These are phyloP conservation scores for Eutrigla gurnardus DNA, from an alignment of 2,797 vertebrate genomes.

Conservation along the genomic window DNA sequence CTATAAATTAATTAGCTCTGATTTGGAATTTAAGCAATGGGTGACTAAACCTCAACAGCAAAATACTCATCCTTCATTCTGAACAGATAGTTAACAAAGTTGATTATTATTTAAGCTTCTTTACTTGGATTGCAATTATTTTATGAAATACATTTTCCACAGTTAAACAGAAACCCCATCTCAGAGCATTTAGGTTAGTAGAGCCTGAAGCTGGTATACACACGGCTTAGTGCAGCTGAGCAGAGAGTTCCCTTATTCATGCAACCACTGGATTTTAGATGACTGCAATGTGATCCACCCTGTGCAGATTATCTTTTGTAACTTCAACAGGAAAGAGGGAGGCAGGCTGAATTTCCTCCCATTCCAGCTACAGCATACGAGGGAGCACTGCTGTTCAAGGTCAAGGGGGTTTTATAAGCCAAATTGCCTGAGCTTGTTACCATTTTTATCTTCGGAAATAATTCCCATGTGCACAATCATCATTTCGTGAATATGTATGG, in stretches of 20 bases:
- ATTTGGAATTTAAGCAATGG: background rate
- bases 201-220: slow-evolving; percentile 41
- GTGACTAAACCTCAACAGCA: background rate
- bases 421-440: slow-evolving; percentile 1
- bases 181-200: slow-evolving; percentile 7
- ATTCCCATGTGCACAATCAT: slow-evolving; percentile 6
- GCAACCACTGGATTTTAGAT: slow-evolving; percentile 48
- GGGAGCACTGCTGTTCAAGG: slow-evolving; percentile 26
- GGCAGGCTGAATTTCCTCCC: slow-evolving; percentile 44
- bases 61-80: slow-evolving; percentile 1
- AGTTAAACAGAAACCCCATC: slow-evolving; percentile 19
- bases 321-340: slow-evolving; percentile 50
- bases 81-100: background rate
- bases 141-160: slow-evolving; percentile 9
- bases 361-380: slow-evolving; percentile 21
- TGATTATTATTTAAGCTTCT: background rate
- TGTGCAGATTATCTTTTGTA: slow-evolving; percentile 56
- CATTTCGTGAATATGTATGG: slow-evolving; percentile 11
- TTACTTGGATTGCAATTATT: background rate
- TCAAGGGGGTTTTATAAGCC: slow-evolving; percentile 26
- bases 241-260: slow-evolving; percentile 40
- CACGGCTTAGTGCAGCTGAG: slow-evolving; percentile 43
- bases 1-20: background rate
- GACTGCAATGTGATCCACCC: slow-evolving; percentile 56
- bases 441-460: slow-evolving; percentile 9